Base-by-base conservation (phyloP, 2,888 invertebrate species). In the Drosophila putrida region DNA sequence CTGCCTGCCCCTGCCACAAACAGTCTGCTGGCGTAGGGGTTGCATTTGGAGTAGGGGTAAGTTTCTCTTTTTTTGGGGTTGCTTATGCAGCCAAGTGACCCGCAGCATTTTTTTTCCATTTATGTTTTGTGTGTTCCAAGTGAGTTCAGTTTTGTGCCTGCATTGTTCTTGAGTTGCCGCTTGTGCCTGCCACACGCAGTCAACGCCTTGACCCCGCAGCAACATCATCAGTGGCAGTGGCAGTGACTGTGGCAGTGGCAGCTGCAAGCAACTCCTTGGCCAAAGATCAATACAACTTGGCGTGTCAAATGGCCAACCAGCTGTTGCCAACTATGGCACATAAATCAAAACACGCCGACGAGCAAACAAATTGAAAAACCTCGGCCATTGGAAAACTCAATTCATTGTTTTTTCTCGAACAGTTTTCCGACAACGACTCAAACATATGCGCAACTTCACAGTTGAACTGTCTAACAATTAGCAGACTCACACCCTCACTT, bases 141-240 rank as follows among this genome's bases (percentile, higher is more conserved):
- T 20, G 20, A 20, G 20, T 33, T n/a, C 13, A 31, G 50, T 54
- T 39, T 46, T 54, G 20, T 59, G 69, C 74, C 75, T 44, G 68
- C 72, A 76, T 85, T 80, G 81, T 75, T 68, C 46, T 57, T 25
- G 35, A 57, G 46, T 20, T 49, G 49, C 62, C 76, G 88, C 82
- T 78, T 88, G 82, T 68, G 88, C 64, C 88, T 85, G 88, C 83
- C 83, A 83, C 83, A 83, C 88, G 83, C 88, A 83, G 69, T 13
- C 73, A 47, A 51, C 67, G 83, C 77, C 83, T 86, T 81, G 87
- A 85, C 77, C 74, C 77, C 62, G 70, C 63, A 70, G 46, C 70
- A 68, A 31, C 58, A 28, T 6, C 31, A 31, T 13, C 54, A 43
- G 4, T 9, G 4, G 2, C 20, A 25, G 25, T 11, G 13, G 11